A percentile compares a stretch with the other conserved stretches of the same genome.
Evolutionary conservation across 2,888 invertebrate species (phyloP).

Genomic region (Thyatira batis): DNA sequence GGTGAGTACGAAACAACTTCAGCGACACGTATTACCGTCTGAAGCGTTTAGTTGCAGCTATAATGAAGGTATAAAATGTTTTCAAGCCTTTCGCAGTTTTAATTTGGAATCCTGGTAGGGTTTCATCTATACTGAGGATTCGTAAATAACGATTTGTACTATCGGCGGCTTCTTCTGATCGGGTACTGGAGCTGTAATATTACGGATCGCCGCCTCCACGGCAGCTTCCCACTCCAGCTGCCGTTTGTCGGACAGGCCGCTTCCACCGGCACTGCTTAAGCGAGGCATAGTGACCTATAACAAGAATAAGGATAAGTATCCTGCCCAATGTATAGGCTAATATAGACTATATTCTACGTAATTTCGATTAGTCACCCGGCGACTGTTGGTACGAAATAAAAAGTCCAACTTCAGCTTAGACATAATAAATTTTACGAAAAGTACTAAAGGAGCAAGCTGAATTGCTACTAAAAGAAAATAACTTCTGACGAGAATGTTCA

Average conservation of each 20-base stretch:
- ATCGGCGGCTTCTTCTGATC: slow-evolving; percentile 82
- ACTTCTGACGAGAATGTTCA: slow-evolving; percentile 27
- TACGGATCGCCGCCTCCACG: slow-evolving; percentile 88
- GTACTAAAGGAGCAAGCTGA: slow-evolving; percentile 32
- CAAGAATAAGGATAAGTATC: slow-evolving; percentile 19
- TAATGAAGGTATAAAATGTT: neutral
- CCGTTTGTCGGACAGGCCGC: slow-evolving; percentile 73
- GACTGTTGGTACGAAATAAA: neutral
- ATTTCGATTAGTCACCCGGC: neutral
- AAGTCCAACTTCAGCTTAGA: slow-evolving; percentile 7
- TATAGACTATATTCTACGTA: neutral
- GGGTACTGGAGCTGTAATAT: slow-evolving; percentile 85
- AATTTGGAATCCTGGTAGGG: neutral
- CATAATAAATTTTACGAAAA: slow-evolving; percentile 20
- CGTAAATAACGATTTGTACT: slow-evolving; percentile 93
- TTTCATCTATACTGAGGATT: slow-evolving; percentile 88
- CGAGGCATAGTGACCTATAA: slow-evolving; percentile 89
- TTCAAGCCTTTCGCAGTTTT: neutral
- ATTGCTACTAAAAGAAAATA: slow-evolving; percentile 43
- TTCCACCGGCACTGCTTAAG: slow-evolving; percentile 69
- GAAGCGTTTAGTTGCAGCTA: no score
- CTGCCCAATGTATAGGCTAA: slow-evolving; percentile 1
- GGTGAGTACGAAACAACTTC: neutral
- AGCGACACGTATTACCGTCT: neutral
- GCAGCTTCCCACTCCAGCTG: slow-evolving; percentile 89